A percentile compares a stretch with the other conserved stretches of the same genome.
phyloP scores from a whole-genome alignment of 1,140 invertebrate species.

The silkworm (Bombyx mori) region ASM3026992v2 NC_085131.1:5568001-5568500 shows the following conservation, averaged over 20 bases:
- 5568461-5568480: constrained; percentile 75
- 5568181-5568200: constrained; percentile 91
- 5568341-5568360: constrained; percentile 86
- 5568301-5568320: constrained; percentile 87
- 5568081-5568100: constrained; percentile 89
- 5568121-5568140: constrained; percentile 93
- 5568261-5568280: constrained; percentile 83
- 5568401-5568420: constrained; percentile 67
- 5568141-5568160: constrained; percentile 88
- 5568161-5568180: constrained; percentile 91
- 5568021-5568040: constrained; percentile 82
- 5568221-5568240: constrained; percentile 86
- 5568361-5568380: constrained; percentile 87
- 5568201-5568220: constrained; percentile 89
- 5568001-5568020: constrained; percentile 77
- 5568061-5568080: constrained; percentile 86
- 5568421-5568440: constrained; percentile 66
- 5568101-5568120: constrained; percentile 91
- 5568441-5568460: constrained; percentile 70
- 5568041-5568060: constrained; percentile 87
- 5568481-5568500: constrained; percentile 74
- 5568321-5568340: constrained; percentile 89
- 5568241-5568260: constrained; percentile 92
- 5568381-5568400: constrained; percentile 80
- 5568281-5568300: constrained; percentile 79